Base-by-base conservation (phyloP, 2,888 invertebrate species). In the Trisateles emortualis region DNA sequence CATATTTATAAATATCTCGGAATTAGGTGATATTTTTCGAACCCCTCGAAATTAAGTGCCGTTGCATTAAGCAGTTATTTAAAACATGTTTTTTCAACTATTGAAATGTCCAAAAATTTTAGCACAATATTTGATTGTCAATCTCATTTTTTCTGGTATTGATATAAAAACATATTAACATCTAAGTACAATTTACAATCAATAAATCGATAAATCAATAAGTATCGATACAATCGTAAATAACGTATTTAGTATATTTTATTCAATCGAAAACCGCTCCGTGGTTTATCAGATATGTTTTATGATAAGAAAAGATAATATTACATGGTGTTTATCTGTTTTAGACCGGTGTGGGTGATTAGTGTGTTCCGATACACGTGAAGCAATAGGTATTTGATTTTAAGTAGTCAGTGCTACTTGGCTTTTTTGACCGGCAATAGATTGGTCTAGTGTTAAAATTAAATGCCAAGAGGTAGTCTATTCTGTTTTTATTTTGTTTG, bases 161-260 rank as follows among this genome's bases (percentile, higher is more conserved):
- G 2, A 22, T 3, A 22, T 3, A 3, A 22, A 22, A 22, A 8
- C 26, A 8, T 14, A 1, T 8, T 33, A 16, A 4, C 2, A 8
- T 8, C 14, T 10, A 29, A 9, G 3, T 10, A 29, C 1, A 29
- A 29, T n/a, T n/a, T 29, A 10, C n/a, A 14, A 9, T 4, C 14
- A 14, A 14, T 14, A 33, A 33, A 14, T 33, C 26, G 26, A 26
- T 26, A 30, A 22, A 30, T 22, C 33, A 26, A 35, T 35, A 16
- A 4, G 4, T 16, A 33, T 35, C 32, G 14, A 19, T 22, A 19
- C 13, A 41, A 26, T 42, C 9, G 22, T 38, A 38, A 38, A 38
- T 50, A 50, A 43, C 13, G n/a, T 47, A 17, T 40, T 32, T 32
- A 32, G 19, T 22, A 39, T 22, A 19, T 19, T 19, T 11, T 36